Evolutionary conservation across 2,888 invertebrate species (phyloP), one percentile per base, ranked within the genome.

Genomic region (Caenorhabditis sulstoni): DNA sequence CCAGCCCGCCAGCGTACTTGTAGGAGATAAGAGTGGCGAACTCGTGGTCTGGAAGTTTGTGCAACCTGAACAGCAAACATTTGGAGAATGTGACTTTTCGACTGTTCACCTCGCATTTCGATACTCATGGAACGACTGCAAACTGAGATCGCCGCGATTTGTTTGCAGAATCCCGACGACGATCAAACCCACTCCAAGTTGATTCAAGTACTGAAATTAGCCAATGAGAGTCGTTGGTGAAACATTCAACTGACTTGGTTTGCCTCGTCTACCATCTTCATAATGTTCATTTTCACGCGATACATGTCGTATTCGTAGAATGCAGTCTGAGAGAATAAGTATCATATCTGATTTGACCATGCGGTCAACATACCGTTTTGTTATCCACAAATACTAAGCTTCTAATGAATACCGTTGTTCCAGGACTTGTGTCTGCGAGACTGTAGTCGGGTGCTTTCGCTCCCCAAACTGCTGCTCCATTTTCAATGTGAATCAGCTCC

Each of bases 1-100:
- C 89, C 23, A 89, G 68, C 29, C 89, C 89, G 5, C 89, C 89
- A 4, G 87, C 87, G 64, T 89, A 89, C 65, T 86, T 87, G 75
- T 81, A 87, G 5, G 87, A 83, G 61, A 89, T 81, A 18, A 89
- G 64, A 5, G 82, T 86, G 5, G 89, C 87, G 55, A 89, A 86
- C 53, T 89, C 86, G 75, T 89, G 89, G 22, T 81, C 82, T 0
- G 89, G 89, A 35, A 89, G 80, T 41, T 82, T 75, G 58, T 82
- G 75, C 16, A 83, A 8, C 45, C 84, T 83, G 77, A 22, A 85
- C 7, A 29, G 7, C 29, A 29, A 5, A 20, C 52, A 14, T n/a
- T 35, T 41, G 7, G 8, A 35, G 37, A 20, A 20, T 5, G 14
- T 41, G 11, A n/a, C 16, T 4, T 5, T 53, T 44, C 9, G 18